Evolutionary conservation across 2,797 vertebrate species (phyloP), one percentile per base, ranked within the genome.

Genomic region (Sparus aurata): DNA sequence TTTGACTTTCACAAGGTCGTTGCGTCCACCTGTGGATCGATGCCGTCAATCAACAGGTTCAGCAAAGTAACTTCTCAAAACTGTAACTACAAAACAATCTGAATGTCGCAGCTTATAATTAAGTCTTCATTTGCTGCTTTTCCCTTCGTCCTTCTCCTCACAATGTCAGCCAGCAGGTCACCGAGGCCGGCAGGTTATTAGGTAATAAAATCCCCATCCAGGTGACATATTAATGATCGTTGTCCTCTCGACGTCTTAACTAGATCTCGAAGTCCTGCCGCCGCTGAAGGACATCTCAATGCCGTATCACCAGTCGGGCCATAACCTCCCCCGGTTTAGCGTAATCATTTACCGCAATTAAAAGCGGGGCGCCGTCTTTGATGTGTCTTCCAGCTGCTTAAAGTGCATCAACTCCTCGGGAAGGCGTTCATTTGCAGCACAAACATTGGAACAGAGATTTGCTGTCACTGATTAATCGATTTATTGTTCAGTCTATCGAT

Each of bases 191-290:
- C 53, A 30, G 68, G 62, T 77, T 59, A 89, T 78, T 77, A 59
- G 80, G 73, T 79, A 76, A 86, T 93, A 91, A 89, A 87, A 77
- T 13, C 18, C 34, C 3, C 47, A 80, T 84, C 65, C 63, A 11
- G 59, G 84, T 90, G 83, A 92, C 73, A 89, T 73, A 91, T 92
- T 91, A 89, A 91, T 90, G 76, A 85, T 89, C 85, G 89, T 85
- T 77, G 82, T 79, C 62, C 69, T 23, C n/a, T 5, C 16, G 34
- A 16, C 22, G 10, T 72, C 73, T 85, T 82, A 85, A 88, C 89
- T 73, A 60, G 52, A 89, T 85, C 71, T 92, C 90, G 93, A 92
- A 94, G 91, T 95, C 90, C 87, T 74, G 60, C 70, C 5, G 5
- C 22, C 1, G 6, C 79, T 73, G 80, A 93, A 92, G 89, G 92